These are phyloP conservation scores for Crotalus viridis DNA, from an alignment of 2,113 vertebrate species.

Conservation along the genomic window DNA sequence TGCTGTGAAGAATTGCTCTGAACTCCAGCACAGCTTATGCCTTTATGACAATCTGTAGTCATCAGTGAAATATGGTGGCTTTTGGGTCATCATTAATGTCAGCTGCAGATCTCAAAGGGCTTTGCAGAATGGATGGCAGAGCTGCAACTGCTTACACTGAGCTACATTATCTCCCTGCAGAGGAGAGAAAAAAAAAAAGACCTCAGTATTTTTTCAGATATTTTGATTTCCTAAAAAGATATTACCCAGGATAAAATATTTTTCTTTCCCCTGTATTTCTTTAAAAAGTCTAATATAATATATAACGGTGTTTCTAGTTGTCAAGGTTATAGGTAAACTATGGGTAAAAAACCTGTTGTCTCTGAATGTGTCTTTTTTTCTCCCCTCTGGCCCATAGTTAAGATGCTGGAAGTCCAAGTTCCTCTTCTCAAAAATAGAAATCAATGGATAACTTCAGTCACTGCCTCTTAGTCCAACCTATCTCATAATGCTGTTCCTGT, in stretches of 20 bases:
- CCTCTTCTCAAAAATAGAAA: not conserved
- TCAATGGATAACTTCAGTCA: not conserved
- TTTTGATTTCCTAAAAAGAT: conserved; percentile 8
- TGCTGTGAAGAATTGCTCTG: conserved; percentile 19
- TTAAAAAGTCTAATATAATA: not conserved
- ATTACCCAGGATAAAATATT: not conserved
- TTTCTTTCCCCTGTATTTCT: not conserved
- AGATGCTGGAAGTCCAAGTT: not conserved
- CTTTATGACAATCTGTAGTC: conserved; percentile 24
- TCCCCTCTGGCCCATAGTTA: not conserved
- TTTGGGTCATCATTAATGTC: conserved; percentile 23
- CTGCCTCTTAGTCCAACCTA: not conserved
- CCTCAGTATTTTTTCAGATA: not conserved
- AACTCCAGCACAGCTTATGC: conserved; percentile 22
- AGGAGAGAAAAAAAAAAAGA: not conserved
- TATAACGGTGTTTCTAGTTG: not conserved
- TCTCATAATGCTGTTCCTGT: not conserved
- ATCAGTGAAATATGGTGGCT: conserved; percentile 19
- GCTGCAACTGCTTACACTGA: not conserved
- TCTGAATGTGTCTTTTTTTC: not conserved
- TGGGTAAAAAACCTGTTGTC: not conserved
- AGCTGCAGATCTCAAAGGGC: conserved; percentile 22
- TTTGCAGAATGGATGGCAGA: conserved; percentile 2
- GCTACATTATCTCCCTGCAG: conserved; percentile 1
- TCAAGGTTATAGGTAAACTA: not conserved